Conservation (phyloP, 2,888 invertebrate genomes). For the Andrena hattorfiana region DNA sequence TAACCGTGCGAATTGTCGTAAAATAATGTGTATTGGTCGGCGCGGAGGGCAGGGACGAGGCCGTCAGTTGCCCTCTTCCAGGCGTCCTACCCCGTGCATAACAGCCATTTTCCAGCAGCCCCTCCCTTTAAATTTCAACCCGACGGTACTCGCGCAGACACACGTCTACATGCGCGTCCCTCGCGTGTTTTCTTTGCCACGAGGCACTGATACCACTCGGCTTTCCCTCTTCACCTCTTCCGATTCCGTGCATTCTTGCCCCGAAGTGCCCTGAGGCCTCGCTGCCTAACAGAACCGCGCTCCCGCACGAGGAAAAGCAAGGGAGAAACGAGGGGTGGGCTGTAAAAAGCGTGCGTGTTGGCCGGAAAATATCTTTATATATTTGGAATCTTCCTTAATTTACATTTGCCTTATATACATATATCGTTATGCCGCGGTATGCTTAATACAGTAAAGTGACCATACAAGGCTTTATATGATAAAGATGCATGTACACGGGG, state of each 20-base stretch:
- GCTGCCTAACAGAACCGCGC: too few relatives aligned
- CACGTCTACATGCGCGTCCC: constrained; percentile 4
- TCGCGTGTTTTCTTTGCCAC: constrained; percentile 2
- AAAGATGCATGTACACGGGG: constrained; percentile 61
- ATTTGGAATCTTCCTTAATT: constrained; percentile 78
- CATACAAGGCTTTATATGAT: constrained; percentile 66
- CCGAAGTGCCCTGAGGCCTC: too few relatives aligned
- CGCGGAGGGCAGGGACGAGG: constrained; percentile 71
- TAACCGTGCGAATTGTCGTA: constrained; percentile 74
- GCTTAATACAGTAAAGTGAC: constrained; percentile 59
- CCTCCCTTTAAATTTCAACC: constrained; percentile 82
- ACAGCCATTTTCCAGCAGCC: constrained; percentile 84
- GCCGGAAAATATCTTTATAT: constrained; percentile 83
- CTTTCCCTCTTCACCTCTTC: background rate
- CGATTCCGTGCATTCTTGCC: background rate
- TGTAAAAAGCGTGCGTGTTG: constrained; percentile 56
- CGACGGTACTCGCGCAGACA: constrained; percentile 51
- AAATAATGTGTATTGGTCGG: constrained; percentile 79
- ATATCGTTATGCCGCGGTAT: constrained; percentile 63
- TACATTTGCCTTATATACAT: constrained; percentile 74
- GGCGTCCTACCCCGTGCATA: constrained; percentile 81
- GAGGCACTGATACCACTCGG: constrained; percentile 12
- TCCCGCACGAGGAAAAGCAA: too few relatives aligned
- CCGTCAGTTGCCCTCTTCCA: constrained; percentile 79
- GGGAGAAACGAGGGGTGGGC: too few relatives aligned